A percentile compares a stretch with the other conserved stretches of the same genome.
These are phyloP conservation scores for Teleogryllus occipitalis DNA, from an alignment of 1,140 invertebrate species.

Conservation along the genomic window DNA sequence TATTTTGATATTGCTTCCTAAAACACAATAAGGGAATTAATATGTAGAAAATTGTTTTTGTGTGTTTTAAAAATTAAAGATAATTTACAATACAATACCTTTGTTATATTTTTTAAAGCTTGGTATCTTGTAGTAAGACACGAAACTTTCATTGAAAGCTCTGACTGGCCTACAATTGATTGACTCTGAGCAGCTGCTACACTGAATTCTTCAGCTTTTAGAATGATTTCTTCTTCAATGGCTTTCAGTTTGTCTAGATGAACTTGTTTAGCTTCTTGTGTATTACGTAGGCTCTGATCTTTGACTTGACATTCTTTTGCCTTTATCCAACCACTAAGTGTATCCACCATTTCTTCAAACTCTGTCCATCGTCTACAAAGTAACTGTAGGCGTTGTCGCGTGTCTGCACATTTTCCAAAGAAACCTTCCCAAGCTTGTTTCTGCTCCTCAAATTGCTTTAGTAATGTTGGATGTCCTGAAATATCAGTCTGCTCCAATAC, in stretches of 20 bases:
- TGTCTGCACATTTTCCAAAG: slow-evolving; percentile 56
- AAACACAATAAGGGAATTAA: slow-evolving; percentile 21
- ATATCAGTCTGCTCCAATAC: slow-evolving; percentile 71
- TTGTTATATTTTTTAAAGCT: slow-evolving; percentile 70
- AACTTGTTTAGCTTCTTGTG: slow-evolving; percentile 66
- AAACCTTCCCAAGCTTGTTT: slow-evolving; percentile 70
- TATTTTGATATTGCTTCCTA: slow-evolving; percentile 65
- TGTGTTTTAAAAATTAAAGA: neutral
- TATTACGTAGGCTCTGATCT: slow-evolving; percentile 83
- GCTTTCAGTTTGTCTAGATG: slow-evolving; percentile 72
- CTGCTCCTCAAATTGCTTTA: slow-evolving; percentile 66
- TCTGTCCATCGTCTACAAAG: slow-evolving; percentile 67
- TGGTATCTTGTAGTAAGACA: slow-evolving; percentile 78
- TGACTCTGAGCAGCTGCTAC: slow-evolving; percentile 60
- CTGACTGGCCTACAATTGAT: slow-evolving; percentile 64
- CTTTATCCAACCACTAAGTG: slow-evolving; percentile 73
- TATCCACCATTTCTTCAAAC: slow-evolving; percentile 67
- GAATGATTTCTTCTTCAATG: slow-evolving; percentile 62
- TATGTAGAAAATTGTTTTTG: neutral
- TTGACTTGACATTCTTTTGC: slow-evolving; percentile 74
- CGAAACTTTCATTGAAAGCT: slow-evolving; percentile 65
- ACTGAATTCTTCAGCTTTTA: slow-evolving; percentile 62
- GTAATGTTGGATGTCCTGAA: slow-evolving; percentile 63
- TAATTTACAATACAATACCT: slow-evolving; percentile 35
- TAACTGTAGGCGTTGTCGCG: slow-evolving; percentile 57